A percentile compares a stretch with the other conserved stretches of the same genome.
Evolutionary conservation across 2,113 vertebrate species (phyloP).

Genomic region (Ciconia boyciana): DNA sequence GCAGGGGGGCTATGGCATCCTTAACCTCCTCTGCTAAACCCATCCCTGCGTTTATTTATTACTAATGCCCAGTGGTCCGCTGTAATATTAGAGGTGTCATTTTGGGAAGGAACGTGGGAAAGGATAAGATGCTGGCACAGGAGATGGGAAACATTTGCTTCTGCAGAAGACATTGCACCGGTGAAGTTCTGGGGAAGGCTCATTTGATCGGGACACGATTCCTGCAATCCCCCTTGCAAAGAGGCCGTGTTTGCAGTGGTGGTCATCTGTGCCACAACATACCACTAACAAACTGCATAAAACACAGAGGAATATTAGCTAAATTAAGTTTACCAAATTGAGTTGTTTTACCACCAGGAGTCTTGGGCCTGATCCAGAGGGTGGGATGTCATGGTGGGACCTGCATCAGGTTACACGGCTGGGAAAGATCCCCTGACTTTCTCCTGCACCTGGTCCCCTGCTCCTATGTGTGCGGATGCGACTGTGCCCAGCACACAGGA

Average conservation of each 20-base stretch:
- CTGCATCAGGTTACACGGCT: not conserved
- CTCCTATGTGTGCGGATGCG: not conserved
- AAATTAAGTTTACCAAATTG: not conserved
- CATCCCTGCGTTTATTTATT: not conserved
- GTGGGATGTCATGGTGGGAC: not conserved
- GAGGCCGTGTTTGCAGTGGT: not conserved
- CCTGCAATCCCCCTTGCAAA: not conserved
- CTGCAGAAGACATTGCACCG: not conserved
- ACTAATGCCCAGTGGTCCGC: not conserved
- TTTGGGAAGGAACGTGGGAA: not conserved
- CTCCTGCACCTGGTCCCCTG: not conserved
- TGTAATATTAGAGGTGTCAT: not conserved
- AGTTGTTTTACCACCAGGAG: not conserved
- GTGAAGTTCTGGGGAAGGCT: not conserved
- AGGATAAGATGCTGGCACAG: not conserved
- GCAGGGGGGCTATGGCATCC: not conserved
- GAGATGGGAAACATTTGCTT: not conserved
- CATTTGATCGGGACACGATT: not conserved
- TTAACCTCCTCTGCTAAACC: not conserved
- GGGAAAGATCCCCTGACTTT: not conserved
- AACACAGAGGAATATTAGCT: not conserved
- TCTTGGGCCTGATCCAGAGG: not conserved
- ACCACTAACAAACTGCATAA: not conserved
- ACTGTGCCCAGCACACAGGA: not conserved
- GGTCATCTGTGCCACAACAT: not conserved